These are phyloP conservation scores for Hemaris fuciformis DNA, from an alignment of 2,888 invertebrate genomes.

Conservation along the genomic window DNA sequence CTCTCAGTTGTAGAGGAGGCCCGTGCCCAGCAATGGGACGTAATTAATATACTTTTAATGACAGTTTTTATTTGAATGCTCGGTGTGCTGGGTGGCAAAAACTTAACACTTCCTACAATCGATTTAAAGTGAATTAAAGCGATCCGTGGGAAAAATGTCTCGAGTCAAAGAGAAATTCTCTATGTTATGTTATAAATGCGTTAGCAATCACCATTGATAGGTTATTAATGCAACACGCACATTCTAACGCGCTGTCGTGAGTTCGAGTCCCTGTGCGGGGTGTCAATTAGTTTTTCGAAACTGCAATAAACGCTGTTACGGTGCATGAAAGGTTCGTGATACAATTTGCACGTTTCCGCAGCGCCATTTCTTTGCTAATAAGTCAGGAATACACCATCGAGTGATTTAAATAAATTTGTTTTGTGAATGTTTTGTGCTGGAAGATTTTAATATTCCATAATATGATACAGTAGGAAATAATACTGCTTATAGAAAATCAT, in stretches of 20 bases:
- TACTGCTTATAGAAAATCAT: too few species aligned
- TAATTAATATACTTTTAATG: too few species aligned
- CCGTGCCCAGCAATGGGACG: too few species aligned
- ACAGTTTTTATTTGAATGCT: too few species aligned
- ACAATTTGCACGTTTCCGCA: not conserved
- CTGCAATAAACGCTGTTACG: not conserved
- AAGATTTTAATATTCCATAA: too few species aligned
- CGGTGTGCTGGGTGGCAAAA: too few species aligned
- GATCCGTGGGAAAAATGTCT: not conserved
- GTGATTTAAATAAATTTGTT: not conserved
- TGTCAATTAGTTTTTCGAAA: slow-evolving; percentile 6
- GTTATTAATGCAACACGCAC: slow-evolving; percentile 8
- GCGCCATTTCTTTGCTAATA: slow-evolving; percentile 2
- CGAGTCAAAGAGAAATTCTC: not conserved
- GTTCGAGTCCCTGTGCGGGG: slow-evolving; percentile 1
- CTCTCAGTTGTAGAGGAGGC: too few species aligned
- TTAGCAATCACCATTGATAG: slow-evolving; percentile 1
- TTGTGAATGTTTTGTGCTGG: not conserved
- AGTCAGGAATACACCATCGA: not conserved
- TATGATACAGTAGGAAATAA: too few species aligned
- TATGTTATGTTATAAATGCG: slow-evolving; percentile 1
- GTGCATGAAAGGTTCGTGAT: not conserved
- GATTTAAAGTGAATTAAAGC: not conserved
- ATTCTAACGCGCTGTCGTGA: slow-evolving; percentile 8
- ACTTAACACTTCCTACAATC: not conserved